Base-by-base conservation (phyloP, 37 sponge, comb jelly and placozoan species). In the Cladorhizidae sp. region DNA sequence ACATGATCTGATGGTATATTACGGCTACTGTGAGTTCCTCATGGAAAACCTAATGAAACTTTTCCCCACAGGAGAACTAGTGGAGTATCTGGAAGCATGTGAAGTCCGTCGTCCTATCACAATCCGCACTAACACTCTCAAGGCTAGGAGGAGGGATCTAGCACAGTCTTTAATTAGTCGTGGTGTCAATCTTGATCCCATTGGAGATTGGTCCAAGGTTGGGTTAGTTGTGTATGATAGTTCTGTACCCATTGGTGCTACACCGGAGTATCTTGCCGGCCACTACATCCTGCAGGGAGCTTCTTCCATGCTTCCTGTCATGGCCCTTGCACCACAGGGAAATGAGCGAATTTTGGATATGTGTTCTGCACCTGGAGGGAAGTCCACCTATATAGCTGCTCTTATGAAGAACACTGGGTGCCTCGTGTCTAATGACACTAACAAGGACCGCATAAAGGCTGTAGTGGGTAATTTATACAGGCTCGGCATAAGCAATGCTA, bases 331-430 rank as follows among this genome's bases (percentile, higher is more conserved):
- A 38, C 93, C 97, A 5, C 94, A 91, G 55, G 94, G 86, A 39
- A 89, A 89, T 28, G 97, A 97, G 71, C 52, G 91, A 22, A 77
- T 98, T 6, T 77, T 98, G 69, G 99, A 98, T 77, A 85, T 98
- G 95, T 96, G 99, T 94, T 93, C 99, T 35, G 96, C 99, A 12
- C 99, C 99, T 40, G 99, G 99, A 33, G 99, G 97, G 0, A 98
- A 98, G 86, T 82, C 97, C n/a, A 92, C 95, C 9, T 98, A 98
- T 67, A 76, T 96, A 49, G 95, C 95, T 36, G 91, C 95, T 12
- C 86, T 98, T 43, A 98, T 98, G 99, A 98, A 96, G 76, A 98
- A 98, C 88, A 98, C 95, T 12, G 99, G 99, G 37, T 63, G 85
- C n/a, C 58, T 97, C 0, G 36, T 92, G 21, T 87, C 91, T 0